Evolutionary conservation across 92 coral and sea anemone genomes (phyloP), one percentile per base, ranked within the genome.

Genomic region (Umimayanthus kanabou): DNA sequence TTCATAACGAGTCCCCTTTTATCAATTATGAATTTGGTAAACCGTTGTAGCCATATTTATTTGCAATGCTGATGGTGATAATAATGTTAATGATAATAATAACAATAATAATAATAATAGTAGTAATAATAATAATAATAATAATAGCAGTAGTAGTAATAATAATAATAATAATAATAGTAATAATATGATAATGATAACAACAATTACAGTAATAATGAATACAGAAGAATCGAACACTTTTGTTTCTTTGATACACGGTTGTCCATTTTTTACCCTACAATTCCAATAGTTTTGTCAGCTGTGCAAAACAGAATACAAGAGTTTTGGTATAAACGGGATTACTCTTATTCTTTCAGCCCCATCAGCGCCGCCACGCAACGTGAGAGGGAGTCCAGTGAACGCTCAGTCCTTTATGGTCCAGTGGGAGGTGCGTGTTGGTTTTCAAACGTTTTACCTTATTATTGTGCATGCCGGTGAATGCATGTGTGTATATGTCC

Each of bases 371-470:
- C 89, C 94, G 15, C 97, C 98, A 0, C 73, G 29, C 4, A 81
- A 87, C 64, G 98, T 97, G 11, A 75, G 76, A 15, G 98, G 95
- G 13, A 81, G 67, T 0, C 93, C 97, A 10, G 92, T 88, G 22
- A 90, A 89, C 79, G 97, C 95, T 20, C 94, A 97, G 33, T 93
- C 99, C 7, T 93, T 97, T 30, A 91, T 93, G 47, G 94, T 97
- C 26, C 91, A 90, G 74, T 97, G 99, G 99, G 84, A 97, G 97
- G 99, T 97, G 53, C 9, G 92, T 89, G 15, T 85, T 37, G 64
- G 7, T 26, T 13, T 64, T 23, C 20, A 37, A 39, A 39, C 26
- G 5, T 53, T 43, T 16, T 30, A 25, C 67, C 85, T 37, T 22
- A 1, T 28, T 28, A 26, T 30, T 18, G 42, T 33, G 15, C 9